These are phyloP conservation scores for Batillaria attramentaria DNA, from an alignment of 1,140 invertebrate species.

Conservation along the genomic window DNA sequence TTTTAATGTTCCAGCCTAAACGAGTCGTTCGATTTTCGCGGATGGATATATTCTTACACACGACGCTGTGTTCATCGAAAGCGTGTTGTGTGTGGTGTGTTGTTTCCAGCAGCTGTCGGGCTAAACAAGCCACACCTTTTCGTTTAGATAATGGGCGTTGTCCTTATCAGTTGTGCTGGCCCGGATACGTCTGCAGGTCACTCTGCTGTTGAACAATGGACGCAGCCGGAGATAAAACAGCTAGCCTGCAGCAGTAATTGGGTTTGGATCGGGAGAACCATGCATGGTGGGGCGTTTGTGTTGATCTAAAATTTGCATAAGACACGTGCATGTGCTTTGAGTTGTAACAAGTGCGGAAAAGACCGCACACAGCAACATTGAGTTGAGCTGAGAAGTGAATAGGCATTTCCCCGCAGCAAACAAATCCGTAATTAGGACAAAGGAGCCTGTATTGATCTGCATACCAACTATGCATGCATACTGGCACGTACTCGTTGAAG, in stretches of 20 bases:
- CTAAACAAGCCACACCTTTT: conserved; percentile 1
- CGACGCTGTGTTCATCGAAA: no score
- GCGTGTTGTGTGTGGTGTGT: conserved; percentile 1
- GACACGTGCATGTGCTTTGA: no score
- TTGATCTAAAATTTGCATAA: not conserved
- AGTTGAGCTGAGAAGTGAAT: no score
- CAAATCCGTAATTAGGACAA: no score
- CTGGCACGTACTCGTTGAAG: no score
- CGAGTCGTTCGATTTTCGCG: no score
- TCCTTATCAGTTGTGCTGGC: not conserved
- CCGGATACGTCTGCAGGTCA: conserved; percentile 2
- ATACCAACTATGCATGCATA: no score
- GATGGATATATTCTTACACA: not conserved
- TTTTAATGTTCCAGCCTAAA: no score
- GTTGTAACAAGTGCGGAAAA: no score
- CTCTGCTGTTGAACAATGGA: conserved; percentile 6
- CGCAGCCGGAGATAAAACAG: not conserved
- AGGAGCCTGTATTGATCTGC: no score
- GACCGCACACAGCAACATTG: no score
- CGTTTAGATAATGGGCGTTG: conserved; percentile 16
- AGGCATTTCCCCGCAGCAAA: no score
- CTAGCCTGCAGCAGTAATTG: not conserved
- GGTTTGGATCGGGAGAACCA: not conserved
- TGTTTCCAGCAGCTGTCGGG: not conserved
- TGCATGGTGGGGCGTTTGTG: conserved; percentile 3